A percentile compares a stretch with the other conserved stretches of the same genome.
phyloP scores from a whole-genome alignment of 2,113 vertebrate genomes.

The Sebastes schlegelii region DNA sequence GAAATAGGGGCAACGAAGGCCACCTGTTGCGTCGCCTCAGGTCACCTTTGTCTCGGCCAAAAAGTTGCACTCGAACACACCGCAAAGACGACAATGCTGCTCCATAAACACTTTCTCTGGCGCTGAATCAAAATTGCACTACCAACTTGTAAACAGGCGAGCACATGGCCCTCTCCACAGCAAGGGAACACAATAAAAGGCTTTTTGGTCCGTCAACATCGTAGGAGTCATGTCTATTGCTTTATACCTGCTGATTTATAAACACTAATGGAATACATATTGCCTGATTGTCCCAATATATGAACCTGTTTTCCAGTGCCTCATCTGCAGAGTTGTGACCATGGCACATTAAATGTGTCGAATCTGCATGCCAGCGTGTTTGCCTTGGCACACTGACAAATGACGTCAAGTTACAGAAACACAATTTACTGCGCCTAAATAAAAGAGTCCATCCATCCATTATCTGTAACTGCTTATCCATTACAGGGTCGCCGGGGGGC shows the following conservation, averaged over 20 bases:
- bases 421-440: not conserved
- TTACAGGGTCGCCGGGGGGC: too few species aligned
- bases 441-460: not conserved
- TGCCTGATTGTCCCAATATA: slow-evolving; percentile 17
- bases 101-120: slow-evolving; percentile 51
- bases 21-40: too few species aligned
- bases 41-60: too few species aligned
- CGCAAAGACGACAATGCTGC: not conserved
- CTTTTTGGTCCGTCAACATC: slow-evolving; percentile 39
- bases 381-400: not conserved
- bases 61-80: too few species aligned
- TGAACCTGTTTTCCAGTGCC: slow-evolving; percentile 30
- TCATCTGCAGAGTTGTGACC: not conserved
- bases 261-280: slow-evolving; percentile 46
- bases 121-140: slow-evolving; percentile 56
- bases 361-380: slow-evolving; percentile 4
- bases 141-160: slow-evolving; percentile 51
- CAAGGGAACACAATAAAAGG: slow-evolving; percentile 17
- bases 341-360: not conserved
- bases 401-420: not conserved
- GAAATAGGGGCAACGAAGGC: too few species aligned
- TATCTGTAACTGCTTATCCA: too few species aligned
- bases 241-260: slow-evolving; percentile 32
- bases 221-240: slow-evolving; percentile 1
- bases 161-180: slow-evolving; percentile 52